phyloP scores from a whole-genome alignment of 2,888 invertebrate species.

The Synergus japonicus region DNA sequence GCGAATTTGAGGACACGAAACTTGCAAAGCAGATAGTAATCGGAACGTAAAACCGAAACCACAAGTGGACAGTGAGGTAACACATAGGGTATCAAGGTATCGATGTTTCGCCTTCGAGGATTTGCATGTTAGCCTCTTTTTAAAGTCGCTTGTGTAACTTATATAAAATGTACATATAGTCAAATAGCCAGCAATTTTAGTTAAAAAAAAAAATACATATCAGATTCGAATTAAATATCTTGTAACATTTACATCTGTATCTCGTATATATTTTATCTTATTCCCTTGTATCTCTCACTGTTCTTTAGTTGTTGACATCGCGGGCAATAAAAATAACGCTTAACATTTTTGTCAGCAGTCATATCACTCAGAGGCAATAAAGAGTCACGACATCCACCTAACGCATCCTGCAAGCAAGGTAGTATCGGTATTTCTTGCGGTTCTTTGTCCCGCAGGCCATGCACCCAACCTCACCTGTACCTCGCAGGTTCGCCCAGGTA shows the following conservation, averaged over 20 bases:
- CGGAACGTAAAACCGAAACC: slow-evolving; percentile 57
- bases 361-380: slow-evolving; percentile 5
- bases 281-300: too few relatives aligned
- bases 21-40: slow-evolving; percentile 23
- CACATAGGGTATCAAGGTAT: slow-evolving; percentile 49
- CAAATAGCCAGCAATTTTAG: too few relatives aligned
- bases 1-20: slow-evolving; percentile 20
- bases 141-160: not conserved
- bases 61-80: slow-evolving; percentile 57
- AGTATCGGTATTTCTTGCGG: slow-evolving; percentile 74
- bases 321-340: too few relatives aligned
- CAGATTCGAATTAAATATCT: too few relatives aligned
- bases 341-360: not conserved
- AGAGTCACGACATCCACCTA: slow-evolving; percentile 32
- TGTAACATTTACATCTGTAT: too few relatives aligned
- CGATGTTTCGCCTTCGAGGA: slow-evolving; percentile 57
- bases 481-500: slow-evolving; percentile 68
- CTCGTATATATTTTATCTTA: too few relatives aligned
- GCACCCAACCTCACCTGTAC: slow-evolving; percentile 66
- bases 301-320: too few relatives aligned
- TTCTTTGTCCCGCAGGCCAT: slow-evolving; percentile 72
- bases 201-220: too few relatives aligned
- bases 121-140: slow-evolving; percentile 60
- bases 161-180: not conserved
- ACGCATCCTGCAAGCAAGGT: slow-evolving; percentile 50